Evolutionary conservation across 2,888 invertebrate species (phyloP), one percentile per base, ranked within the genome.

Genomic region (Yponomeuta sedellus): DNA sequence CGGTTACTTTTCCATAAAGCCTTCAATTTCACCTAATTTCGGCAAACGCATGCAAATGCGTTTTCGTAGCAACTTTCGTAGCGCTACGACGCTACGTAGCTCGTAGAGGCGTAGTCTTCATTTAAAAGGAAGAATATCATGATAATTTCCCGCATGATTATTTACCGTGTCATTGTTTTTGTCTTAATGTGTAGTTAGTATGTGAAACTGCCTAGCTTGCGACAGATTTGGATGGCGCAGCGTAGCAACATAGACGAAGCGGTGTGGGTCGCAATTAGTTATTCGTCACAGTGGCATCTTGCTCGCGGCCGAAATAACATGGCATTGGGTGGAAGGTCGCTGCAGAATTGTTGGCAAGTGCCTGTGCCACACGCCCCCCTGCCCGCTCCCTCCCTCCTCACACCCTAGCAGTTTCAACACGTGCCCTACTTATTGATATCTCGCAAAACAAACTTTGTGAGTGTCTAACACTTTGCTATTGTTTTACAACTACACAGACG

Each of bases 331-430:
- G 77, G 88, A 88, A 86, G 88, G 88, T 85, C 88, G 84, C 79
- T 91, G 91, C 92, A 92, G 91, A 92, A 92, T 92, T 87, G 87
- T 92, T 91, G 92, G 92, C 93, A 92, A 91, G 89, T 57, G 39
- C 52, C 22, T 22, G n/a, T 61, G 44, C 61, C 88, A 83, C 80
- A 85, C 83, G 86, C 85, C 76, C 75, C 72, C 75, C 70, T 71
- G 71, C 72, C 72, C 71, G 70, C 73, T 70, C 70, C 73, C 73
- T 34, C 71, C 69, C 69, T 70, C 72, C 69, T 73, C 69, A 71
- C 73, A 70, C 22, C 40, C 71, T 71, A 69, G 68, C 68, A 61
- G 67, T 71, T 63, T 76, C 74, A 74, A 75, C 64, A 67, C 62
- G 52, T 57, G 64, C 34, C 59, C 61, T 34, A 64, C 57, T 61